Percentiles rank a stretch among this genome's conserved stretches.
These are phyloP conservation scores for Manduca sexta DNA, from an alignment of 1,140 invertebrate genomes.

Conservation along the genomic window DNA sequence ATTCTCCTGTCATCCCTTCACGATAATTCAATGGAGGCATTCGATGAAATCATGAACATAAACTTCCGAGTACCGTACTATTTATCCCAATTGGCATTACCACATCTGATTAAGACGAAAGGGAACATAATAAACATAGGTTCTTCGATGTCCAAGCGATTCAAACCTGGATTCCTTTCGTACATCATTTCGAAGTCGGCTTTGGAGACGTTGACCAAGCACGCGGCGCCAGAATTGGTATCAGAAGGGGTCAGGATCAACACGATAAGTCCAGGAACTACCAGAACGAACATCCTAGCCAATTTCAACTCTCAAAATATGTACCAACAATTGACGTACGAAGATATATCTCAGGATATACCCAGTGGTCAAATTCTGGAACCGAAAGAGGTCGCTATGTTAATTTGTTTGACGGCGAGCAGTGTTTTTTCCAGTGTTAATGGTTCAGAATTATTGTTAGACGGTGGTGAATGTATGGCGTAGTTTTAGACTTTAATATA, in stretches of 20 bases:
- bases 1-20: slow-evolving; percentile 79
- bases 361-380: slow-evolving; percentile 81
- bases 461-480: slow-evolving; percentile 75
- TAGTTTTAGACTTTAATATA: slow-evolving; percentile 1
- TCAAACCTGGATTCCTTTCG: slow-evolving; percentile 23
- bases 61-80: slow-evolving; percentile 83
- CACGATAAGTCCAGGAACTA: slow-evolving; percentile 77
- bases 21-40: slow-evolving; percentile 78
- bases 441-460: slow-evolving; percentile 83
- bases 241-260: slow-evolving; percentile 78
- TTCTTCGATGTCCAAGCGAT: slow-evolving; percentile 19
- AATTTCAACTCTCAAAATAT: slow-evolving; percentile 74
- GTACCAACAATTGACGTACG: slow-evolving; percentile 62
- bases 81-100: slow-evolving; percentile 81
- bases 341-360: slow-evolving; percentile 81
- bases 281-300: slow-evolving; percentile 78
- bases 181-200: slow-evolving; percentile 23
- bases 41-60: slow-evolving; percentile 79
- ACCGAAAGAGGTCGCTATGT: slow-evolving; percentile 81
- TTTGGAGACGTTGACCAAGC: slow-evolving; percentile 80
- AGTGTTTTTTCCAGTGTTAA: slow-evolving; percentile 85
- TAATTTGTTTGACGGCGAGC: slow-evolving; percentile 87
- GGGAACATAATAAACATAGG: slow-evolving; percentile 36
- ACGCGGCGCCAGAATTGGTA: slow-evolving; percentile 74
- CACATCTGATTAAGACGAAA: slow-evolving; percentile 77